Evolutionary conservation across 1,140 invertebrate species (phyloP), one percentile per base, ranked within the genome.

Genomic region (Ceratina japonica): DNA sequence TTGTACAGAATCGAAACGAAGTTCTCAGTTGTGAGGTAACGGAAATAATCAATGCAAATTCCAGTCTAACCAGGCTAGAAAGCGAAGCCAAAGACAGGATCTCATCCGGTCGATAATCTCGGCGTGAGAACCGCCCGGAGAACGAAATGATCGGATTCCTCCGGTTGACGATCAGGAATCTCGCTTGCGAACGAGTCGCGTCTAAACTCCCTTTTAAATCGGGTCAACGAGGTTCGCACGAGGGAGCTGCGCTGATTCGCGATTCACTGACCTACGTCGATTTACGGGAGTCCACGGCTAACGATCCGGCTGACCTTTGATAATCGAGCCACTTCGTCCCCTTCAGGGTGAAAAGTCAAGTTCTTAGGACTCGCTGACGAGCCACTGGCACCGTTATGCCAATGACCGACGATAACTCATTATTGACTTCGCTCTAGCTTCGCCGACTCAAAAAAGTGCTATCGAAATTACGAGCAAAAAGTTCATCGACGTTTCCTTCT

Each of bases 241-340:
- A 84, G 59, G 16, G 12, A n/a, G 12, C 13, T 22, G 62, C 54
- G 64, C 49, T 72, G 72, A 75, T 69, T 80, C 81, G 73, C 73
- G 74, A 81, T 81, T 85, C 74, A 68, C 83, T 79, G 83, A 84
- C 71, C 75, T 81, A 77, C 74, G 83, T 24, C 77, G 73, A 82
- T 73, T 79, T 78, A 76, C 82, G 69, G 31, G 59, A 79, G 71
- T 78, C 70, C 37, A 59, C 54, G 70, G 76, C 62, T 80, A 77
- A 80, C 73, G 73, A 82, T 83, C 77, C 49, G 10, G 49, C 66
- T 77, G 73, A 84, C 61, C 73, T 81, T 85, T 81, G 31, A 16
- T 81, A 75, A 79, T 78, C 74, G 65, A 65, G 49, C 64, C 62
- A 52, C 59, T 44, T 52, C 75, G 80, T 54, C 24, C 22, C 51